Evolutionary conservation across 2,888 invertebrate species (phyloP), one percentile per base, ranked within the genome.

Genomic region (Cyaniris semiargus): DNA sequence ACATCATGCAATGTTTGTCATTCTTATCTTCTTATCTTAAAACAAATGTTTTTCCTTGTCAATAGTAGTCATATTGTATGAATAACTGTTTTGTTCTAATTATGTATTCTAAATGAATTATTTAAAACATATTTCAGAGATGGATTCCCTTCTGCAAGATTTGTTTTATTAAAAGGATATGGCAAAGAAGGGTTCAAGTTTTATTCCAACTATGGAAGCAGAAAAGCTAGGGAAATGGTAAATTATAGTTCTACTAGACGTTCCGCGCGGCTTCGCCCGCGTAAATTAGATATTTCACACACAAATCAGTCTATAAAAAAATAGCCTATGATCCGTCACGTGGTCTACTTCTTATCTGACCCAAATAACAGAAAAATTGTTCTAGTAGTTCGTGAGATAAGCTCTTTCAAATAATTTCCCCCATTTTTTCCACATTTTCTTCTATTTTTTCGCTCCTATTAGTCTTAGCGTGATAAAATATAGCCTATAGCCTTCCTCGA

Each of bases 131-230:
- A 5, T 66, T 66, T 27, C 83, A 97, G 97, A 84, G 93, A 96
- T 85, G 97, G 97, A 0, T 90, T 94, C 77, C 99, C 99, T 6
- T 98, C 99, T 23, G 97, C 97, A 76, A 95, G 99, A 83, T 98
- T 97, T 95, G 97, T 99, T 15, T 93, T 99, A 76, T 95, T 98
- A 77, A 99, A 99, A 94, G 97, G 96, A 10, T 98, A 96, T 91
- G 96, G 96, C 74, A 95, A 95, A 78, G 96, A 96, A 77, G 99
- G 99, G 3, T 99, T 99, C 87, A 96, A 96, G 81, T 99, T 99
- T 90, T 99, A 97, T 85, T 98, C 99, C 0, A 99, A 99, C 91
- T 98, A 98, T 88, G 96, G 95, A 31, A 99, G 99, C 86, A 95
- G 98, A 74, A 99, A 99, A 93, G 98, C 97, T 18, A 90, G 91